Base-by-base conservation (phyloP, 1,140 invertebrate species). In the Ceratoteleas bidentatus region DNA sequence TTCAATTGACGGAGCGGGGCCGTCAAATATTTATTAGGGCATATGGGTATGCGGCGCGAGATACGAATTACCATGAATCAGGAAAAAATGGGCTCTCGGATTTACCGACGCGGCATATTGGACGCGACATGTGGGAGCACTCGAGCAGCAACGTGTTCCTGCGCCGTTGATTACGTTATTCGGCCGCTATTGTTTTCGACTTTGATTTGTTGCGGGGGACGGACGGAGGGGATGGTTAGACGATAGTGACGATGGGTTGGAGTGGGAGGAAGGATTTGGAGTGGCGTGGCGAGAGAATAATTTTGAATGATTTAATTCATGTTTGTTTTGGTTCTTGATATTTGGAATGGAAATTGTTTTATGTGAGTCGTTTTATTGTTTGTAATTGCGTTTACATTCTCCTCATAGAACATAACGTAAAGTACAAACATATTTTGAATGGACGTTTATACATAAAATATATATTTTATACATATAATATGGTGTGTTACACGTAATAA, bases 11-110 rank as follows among this genome's bases (percentile, higher is more conserved):
- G 61, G 49, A 62, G 13, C 73, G 74, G 80, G 83, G 61, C 84
- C 85, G 85, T 88, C 84, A 88, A 89, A 89, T 88, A 88, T 89
- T 89, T 88, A 89, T 88, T 84, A 85, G 69, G 66, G 80, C 85
- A 88, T 88, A 87, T 87, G 86, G 72, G 70, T 49, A 15, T 15
- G 66, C 73, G 54, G 40, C 3, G 24, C 49, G 49, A 16, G 11
- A 11, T 10, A 2, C 14, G 74, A 85, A 87, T 87, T 88, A 86
- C 84, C 86, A 84, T 86, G 85, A 87, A 87, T 88, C 84, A 84
- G 85, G 73, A 84, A 87, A 85, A 86, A 84, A 88, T 87, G 80
- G 86, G 83, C 84, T 84, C 82, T 84, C 81, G 82, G 84, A 86
- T 87, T 87, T 86, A 74, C 77, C 66, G 60, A 68, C 56, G 78